Conservation (phyloP, 2,113 vertebrate species). For the Paradoxurus hermaphroditus region DNA sequence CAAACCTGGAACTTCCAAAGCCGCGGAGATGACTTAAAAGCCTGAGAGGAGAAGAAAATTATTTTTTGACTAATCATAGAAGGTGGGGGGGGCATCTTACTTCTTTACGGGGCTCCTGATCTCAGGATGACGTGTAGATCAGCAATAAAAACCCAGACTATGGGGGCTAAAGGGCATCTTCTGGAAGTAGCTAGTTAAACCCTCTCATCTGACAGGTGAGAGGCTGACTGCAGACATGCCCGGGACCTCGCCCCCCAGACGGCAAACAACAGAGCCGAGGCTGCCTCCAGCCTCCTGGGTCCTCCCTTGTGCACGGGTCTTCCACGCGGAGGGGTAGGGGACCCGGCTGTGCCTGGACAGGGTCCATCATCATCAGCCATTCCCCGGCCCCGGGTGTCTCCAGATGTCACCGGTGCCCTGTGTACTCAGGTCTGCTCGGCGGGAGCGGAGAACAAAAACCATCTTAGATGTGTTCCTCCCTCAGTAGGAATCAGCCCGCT, state of each 20-base stretch:
- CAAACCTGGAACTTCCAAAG: neutral
- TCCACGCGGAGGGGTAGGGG: rapidly evolving
- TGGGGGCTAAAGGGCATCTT: neutral
- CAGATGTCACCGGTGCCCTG: neutral
- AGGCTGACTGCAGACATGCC: neutral
- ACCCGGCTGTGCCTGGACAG: rapidly evolving
- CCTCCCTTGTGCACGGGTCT: neutral
- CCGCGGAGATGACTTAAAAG: neutral
- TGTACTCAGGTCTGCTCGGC: neutral
- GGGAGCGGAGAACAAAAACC: neutral
- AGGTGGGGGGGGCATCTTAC: neutral
- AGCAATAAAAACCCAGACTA: neutral
- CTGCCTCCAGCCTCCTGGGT: neutral
- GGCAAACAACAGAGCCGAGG: neutral
- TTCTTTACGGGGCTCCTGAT: neutral
- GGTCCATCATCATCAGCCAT: rapidly evolving
- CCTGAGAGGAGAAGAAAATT: neutral
- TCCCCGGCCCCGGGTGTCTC: rapidly evolving
- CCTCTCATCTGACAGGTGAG: neutral
- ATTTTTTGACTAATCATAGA: neutral
- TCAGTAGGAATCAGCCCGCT: neutral
- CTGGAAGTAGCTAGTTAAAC: neutral
- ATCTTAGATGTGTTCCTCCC: neutral
- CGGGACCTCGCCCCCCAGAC: neutral
- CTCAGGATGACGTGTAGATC: neutral